Percentiles rank a stretch among this genome's conserved stretches.
Evolutionary conservation across 2,888 invertebrate species (phyloP).

Genomic region (Xylocampa areola): DNA sequence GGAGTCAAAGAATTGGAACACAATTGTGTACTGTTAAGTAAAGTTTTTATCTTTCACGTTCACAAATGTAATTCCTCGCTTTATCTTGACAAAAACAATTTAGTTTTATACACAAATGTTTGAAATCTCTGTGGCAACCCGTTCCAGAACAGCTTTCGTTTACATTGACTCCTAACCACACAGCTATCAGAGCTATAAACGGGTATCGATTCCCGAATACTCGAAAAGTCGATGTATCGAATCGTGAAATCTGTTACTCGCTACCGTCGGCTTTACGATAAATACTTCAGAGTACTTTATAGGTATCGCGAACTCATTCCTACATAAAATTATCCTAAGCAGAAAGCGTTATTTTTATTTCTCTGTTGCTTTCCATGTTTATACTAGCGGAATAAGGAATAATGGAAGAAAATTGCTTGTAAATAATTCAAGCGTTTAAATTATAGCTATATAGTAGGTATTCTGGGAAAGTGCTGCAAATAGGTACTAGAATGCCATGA

Average conservation of each 20-base stretch:
- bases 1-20: too few species aligned
- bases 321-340: slow-evolving; percentile 63
- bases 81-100: slow-evolving; percentile 33
- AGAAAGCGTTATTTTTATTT: slow-evolving; percentile 61
- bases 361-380: slow-evolving; percentile 54
- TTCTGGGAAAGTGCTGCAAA: slow-evolving; percentile 3
- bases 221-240: slow-evolving; percentile 64
- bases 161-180: slow-evolving; percentile 33
- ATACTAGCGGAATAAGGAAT: slow-evolving; percentile 24
- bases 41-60: slow-evolving; percentile 11
- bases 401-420: slow-evolving; percentile 39
- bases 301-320: slow-evolving; percentile 61
- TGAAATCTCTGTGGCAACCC: slow-evolving; percentile 31
- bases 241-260: slow-evolving; percentile 68
- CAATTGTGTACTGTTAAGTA: too few species aligned
- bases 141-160: slow-evolving; percentile 23
- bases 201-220: slow-evolving; percentile 45
- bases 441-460: neutral
- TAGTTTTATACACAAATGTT: slow-evolving; percentile 30
- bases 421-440: slow-evolving; percentile 27
- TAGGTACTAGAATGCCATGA: neutral
- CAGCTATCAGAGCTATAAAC: slow-evolving; percentile 45
- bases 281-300: slow-evolving; percentile 62
- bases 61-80: slow-evolving; percentile 6
- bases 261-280: slow-evolving; percentile 57